Evolutionary conservation across 2,888 invertebrate species (phyloP).

Genomic region (Caenorhabditis virilis): DNA sequence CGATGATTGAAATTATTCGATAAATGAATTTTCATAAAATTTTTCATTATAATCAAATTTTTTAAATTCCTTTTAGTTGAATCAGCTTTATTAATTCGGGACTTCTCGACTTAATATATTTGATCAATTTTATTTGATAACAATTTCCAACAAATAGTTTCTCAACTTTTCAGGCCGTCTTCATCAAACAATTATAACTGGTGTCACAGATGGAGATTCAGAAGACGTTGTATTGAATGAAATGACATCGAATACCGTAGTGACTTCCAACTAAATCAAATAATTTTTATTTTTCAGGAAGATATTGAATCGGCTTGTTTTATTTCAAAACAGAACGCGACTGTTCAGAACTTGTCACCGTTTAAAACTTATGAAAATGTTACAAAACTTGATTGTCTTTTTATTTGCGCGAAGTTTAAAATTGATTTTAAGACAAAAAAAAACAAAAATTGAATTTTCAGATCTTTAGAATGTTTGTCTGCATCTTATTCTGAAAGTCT

Average conservation of each 20-base stretch:
- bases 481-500: slow-evolving; percentile 15
- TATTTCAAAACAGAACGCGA: slow-evolving; percentile 15
- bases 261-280: not conserved
- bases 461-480: slow-evolving; percentile 3
- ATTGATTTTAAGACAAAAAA: not conserved
- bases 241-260: too few species aligned
- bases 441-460: not conserved
- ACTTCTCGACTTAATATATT: too few species aligned
- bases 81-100: too few species aligned
- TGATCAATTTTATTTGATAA: too few species aligned
- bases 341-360: slow-evolving; percentile 8
- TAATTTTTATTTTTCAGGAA: slow-evolving; percentile 26
- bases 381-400: slow-evolving; percentile 23
- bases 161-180: too few species aligned
- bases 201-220: not conserved
- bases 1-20: too few species aligned
- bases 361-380: slow-evolving; percentile 24
- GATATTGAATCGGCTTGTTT: slow-evolving; percentile 31
- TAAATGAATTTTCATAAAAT: too few species aligned
- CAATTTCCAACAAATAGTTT: too few species aligned
- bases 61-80: too few species aligned
- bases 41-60: too few species aligned
- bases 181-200: not conserved
- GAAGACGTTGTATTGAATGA: not conserved
- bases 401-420: slow-evolving; percentile 20